phyloP scores from a whole-genome alignment of 2,888 invertebrate genomes.

The Dicranocentrus wangi region DNA sequence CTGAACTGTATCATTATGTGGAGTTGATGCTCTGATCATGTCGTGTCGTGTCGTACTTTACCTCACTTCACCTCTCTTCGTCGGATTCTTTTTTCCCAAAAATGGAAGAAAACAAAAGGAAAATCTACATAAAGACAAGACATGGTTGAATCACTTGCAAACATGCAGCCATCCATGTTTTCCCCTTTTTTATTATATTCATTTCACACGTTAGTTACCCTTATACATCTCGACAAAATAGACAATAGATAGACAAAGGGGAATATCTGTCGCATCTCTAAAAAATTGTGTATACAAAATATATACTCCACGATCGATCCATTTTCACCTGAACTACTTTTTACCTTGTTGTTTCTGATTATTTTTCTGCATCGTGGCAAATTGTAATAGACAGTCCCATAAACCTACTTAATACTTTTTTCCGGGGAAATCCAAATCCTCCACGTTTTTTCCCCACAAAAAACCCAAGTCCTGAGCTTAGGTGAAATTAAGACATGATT shows the following conservation, averaged over 20 bases:
- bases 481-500: conserved; percentile 37
- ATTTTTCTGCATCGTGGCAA: conserved; percentile 10
- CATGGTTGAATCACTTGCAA: conserved; percentile 33
- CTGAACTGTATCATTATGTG: background rate
- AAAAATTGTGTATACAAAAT: no score
- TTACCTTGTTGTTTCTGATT: conserved; percentile 10
- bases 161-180: conserved; percentile 22
- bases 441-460: background rate
- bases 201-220: background rate
- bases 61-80: conserved; percentile 31
- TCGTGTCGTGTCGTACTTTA: conserved; percentile 44
- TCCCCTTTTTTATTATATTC: background rate
- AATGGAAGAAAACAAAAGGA: conserved; percentile 28
- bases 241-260: no score
- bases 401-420: conserved; percentile 25
- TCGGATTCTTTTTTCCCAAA: conserved; percentile 3
- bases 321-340: conserved; percentile 24
- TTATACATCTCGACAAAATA: background rate
- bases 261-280: no score
- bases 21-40: conserved; percentile 20
- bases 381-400: conserved; percentile 7
- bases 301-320: no score
- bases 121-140: conserved; percentile 28
- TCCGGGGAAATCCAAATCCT: background rate
- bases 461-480: background rate